Base-by-base conservation (phyloP, 2,113 vertebrate genomes). In the Microtus oregoni region DNA sequence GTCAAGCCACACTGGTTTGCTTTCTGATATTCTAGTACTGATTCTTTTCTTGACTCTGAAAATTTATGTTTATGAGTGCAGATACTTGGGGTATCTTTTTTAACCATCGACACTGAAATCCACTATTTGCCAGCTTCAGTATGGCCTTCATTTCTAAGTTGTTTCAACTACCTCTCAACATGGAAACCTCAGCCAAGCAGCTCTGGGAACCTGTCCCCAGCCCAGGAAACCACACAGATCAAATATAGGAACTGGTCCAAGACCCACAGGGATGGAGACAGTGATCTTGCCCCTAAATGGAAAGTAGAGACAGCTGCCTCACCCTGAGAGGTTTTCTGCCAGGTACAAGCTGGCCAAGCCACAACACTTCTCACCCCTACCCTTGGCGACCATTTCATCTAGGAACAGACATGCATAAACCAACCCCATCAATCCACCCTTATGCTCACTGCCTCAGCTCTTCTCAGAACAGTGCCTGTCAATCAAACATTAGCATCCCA, bases 51-150 rank as follows among this genome's bases (percentile, higher is more conserved):
- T 86, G 32, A 58, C 38, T 93, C 2, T 0, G n/a, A 89, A 95
- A 82, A 75, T 68, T 47, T n/a, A 63, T 63, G 93, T 91, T 93
- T 35, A 83, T 77, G 81, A 70, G 82, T 67, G 81, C 38, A 86
- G 47, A 86, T 2, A 14, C 9, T n/a, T 55, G 0, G 3, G 17
- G 3, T 82, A 63, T 70, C 47, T 96, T 55, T n/a, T 82, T 94
- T 58, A 32, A 91, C 26, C 3, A 55, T 91, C 20, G n/a, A 38
- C 35, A 28, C 76, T 44, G 91, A 92, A 95, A 90, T 93, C 65
- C 15, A 24, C 11, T 78, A 47, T 95, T 47, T 30, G 28, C 77
- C 47, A 52, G 38, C 72, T 44, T 47, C 85, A 89, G 63, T n/a
- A 63, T 1, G 73, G 61, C 50, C 63, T 47, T 95, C 12, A 68